Percentiles rank a stretch among this genome's conserved stretches.
Evolutionary conservation across 1,140 invertebrate genomes (phyloP).

Genomic region (Ceratoteleas bidentatus): DNA sequence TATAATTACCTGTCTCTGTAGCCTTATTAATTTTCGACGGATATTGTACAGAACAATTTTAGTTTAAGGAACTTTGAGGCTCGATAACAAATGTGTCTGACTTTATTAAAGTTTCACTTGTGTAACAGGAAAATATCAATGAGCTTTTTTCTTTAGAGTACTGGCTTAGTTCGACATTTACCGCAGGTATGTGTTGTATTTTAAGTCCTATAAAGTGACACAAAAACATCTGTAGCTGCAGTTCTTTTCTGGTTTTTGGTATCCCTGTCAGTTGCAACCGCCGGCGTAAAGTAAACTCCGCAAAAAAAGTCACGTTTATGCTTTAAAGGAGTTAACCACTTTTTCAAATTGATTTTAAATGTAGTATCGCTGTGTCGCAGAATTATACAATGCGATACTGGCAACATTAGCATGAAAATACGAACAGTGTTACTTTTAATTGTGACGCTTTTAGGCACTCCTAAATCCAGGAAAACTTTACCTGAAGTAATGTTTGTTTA

Average conservation of each 20-base stretch:
- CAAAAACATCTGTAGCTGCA: constrained; percentile 55
- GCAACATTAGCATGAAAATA: constrained; percentile 6
- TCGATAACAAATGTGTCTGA: too few relatives aligned
- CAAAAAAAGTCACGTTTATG: constrained; percentile 48
- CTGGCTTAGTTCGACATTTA: constrained; percentile 39
- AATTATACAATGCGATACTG: constrained; percentile 7
- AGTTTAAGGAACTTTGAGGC: too few relatives aligned
- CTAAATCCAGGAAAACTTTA: too few relatives aligned
- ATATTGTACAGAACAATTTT: too few relatives aligned
- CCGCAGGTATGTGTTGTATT: constrained; percentile 43
- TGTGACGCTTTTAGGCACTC: too few relatives aligned
- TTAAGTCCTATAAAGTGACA: constrained; percentile 51
- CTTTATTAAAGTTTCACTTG: too few relatives aligned
- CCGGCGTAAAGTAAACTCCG: constrained; percentile 43
- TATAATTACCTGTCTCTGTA: too few relatives aligned
- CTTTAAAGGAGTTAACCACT: constrained; percentile 43
- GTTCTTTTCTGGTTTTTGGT: constrained; percentile 55
- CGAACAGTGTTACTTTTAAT: background rate
- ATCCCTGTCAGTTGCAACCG: constrained; percentile 51
- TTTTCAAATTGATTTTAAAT: constrained; percentile 48
- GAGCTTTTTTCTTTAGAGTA: constrained; percentile 22
- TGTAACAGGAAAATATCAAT: background rate
- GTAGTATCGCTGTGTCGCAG: constrained; percentile 6
- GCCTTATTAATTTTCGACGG: too few relatives aligned
- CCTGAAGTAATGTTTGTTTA: too few relatives aligned